Percentiles rank a stretch among this genome's conserved stretches.
These are phyloP conservation scores for Carollia perspicillata DNA, from an alignment of 2,113 vertebrate genomes.

Conservation along the genomic window DNA sequence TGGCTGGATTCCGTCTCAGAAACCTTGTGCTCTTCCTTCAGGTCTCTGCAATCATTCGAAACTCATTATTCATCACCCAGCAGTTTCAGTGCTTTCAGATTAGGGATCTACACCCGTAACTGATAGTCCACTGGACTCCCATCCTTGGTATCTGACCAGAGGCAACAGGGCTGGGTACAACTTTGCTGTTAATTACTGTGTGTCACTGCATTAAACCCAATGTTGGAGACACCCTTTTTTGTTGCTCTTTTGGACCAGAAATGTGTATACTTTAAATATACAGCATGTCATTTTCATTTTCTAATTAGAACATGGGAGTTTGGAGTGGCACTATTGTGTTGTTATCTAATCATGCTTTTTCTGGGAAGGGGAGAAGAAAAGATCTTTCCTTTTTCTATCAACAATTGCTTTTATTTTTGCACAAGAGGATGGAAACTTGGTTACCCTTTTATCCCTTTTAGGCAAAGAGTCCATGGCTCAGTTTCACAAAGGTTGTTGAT, in stretches of 20 bases:
- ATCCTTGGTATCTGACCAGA: constrained; percentile 22
- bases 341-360: constrained; percentile 14
- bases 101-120: not conserved
- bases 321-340: not conserved
- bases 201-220: not conserved
- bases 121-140: not conserved
- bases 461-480: constrained; percentile 40
- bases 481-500: constrained; percentile 27
- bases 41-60: constrained; percentile 1
- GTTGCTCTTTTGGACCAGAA: not conserved
- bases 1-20: not conserved
- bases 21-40: not conserved
- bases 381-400: constrained; percentile 51
- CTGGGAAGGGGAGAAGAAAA: constrained; percentile 5
- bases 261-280: not conserved
- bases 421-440: constrained; percentile 52
- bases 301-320: constrained; percentile 15
- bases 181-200: constrained; percentile 25
- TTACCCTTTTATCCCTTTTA: constrained; percentile 29
- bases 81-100: constrained; percentile 1
- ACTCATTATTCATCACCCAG: not conserved
- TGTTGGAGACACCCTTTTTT: not conserved
- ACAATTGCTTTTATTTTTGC: constrained; percentile 54
- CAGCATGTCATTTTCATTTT: not conserved
- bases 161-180: constrained; percentile 20